phyloP scores from a whole-genome alignment of 1,140 invertebrate species.

The Bombus difficillimus region DNA sequence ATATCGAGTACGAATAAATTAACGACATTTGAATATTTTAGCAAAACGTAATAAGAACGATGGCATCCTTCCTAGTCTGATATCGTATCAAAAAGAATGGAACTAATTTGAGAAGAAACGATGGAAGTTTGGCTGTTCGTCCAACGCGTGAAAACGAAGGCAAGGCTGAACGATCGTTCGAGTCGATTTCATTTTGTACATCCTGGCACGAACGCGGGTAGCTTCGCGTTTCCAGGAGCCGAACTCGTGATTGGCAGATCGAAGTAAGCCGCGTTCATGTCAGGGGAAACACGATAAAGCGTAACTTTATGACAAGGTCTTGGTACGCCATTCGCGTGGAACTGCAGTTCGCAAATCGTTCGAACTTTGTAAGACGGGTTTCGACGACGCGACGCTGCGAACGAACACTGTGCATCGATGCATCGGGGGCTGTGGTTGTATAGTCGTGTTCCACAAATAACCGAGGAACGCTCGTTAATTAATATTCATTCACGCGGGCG shows the following conservation, averaged over 20 bases:
- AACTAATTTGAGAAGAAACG: neutral
- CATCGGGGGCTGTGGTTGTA: constrained; percentile 3
- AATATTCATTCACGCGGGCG: constrained; percentile 5
- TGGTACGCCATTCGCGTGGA: constrained; percentile 59
- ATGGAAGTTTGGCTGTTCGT: neutral
- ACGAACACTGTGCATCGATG: constrained; percentile 2
- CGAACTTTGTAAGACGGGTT: constrained; percentile 61
- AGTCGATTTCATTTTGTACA: constrained; percentile 65
- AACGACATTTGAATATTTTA: neutral
- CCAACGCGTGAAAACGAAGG: constrained; percentile 34
- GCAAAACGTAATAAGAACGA: neutral
- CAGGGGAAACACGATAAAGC: constrained; percentile 72
- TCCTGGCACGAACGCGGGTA: constrained; percentile 51
- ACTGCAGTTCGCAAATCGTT: constrained; percentile 63
- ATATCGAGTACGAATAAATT: too few species aligned
- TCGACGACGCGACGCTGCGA: constrained; percentile 44
- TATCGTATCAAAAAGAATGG: too few species aligned
- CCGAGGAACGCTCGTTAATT: neutral
- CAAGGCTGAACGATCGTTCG: constrained; percentile 49
- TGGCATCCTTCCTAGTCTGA: neutral
- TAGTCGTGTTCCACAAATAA: neutral
- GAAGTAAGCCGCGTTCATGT: constrained; percentile 68
- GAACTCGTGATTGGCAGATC: constrained; percentile 76
- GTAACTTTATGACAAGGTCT: constrained; percentile 75
- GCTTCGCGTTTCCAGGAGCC: constrained; percentile 64